phyloP scores from a whole-genome alignment of 2,113 vertebrate species.

The Marmota flaviventris region DNA sequence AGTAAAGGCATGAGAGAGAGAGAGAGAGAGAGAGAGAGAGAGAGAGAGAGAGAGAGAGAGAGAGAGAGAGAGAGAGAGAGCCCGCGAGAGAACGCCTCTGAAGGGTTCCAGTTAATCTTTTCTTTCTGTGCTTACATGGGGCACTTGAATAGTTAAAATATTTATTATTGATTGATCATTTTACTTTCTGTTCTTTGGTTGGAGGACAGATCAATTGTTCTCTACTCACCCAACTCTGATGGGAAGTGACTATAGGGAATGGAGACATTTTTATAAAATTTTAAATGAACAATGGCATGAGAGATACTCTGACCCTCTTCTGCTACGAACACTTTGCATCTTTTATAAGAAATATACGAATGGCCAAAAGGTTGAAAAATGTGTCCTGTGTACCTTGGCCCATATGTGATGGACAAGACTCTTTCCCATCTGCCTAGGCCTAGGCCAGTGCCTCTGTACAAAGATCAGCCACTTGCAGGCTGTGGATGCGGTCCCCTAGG shows the following conservation, averaged over 20 bases:
- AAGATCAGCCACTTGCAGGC: neutral
- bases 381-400: neutral
- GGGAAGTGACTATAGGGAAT: neutral
- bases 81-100: neutral
- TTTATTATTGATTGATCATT: slow-evolving; percentile 20
- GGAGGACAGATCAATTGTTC: slow-evolving; percentile 44
- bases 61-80: too few relatives aligned
- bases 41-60: too few relatives aligned
- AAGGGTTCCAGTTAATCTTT: neutral
- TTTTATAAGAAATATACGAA: neutral
- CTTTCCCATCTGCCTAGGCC: neutral
- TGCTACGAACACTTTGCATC: neutral
- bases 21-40: too few relatives aligned
- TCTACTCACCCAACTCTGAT: neutral
- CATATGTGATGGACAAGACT: neutral
- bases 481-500: neutral
- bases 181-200: slow-evolving; percentile 63
- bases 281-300: neutral
- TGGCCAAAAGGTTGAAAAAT: neutral
- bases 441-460: neutral
- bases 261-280: slow-evolving; percentile 42
- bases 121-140: neutral
- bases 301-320: neutral
- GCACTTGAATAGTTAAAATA: slow-evolving; percentile 16
- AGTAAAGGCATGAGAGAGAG: neutral